phyloP scores from a whole-genome alignment of 37 sponge, comb jelly and placozoan species.

The Mnemiopsis leidyi region DNA sequence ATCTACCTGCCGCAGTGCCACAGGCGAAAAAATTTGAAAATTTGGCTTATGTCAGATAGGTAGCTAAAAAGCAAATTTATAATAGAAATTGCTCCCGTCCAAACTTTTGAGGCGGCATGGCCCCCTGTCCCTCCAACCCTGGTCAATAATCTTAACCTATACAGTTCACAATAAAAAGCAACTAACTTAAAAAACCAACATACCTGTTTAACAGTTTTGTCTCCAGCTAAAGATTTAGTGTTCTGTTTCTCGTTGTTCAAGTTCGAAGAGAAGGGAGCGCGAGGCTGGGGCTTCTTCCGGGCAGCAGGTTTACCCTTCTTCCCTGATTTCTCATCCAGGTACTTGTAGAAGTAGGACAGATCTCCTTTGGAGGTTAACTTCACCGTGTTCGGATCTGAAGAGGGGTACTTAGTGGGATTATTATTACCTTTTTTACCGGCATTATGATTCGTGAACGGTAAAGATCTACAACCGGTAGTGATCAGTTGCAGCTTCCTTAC shows the following conservation, averaged over 20 bases:
- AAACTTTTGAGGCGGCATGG: too few species aligned
- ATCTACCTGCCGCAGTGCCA: too few species aligned
- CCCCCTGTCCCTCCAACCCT: too few species aligned
- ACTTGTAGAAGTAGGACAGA: conserved; percentile 84
- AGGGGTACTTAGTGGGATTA: neutral
- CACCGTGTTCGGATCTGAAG: conserved; percentile 79
- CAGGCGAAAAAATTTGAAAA: too few species aligned
- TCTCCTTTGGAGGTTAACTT: conserved; percentile 91
- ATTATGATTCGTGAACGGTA: neutral
- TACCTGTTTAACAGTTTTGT: conserved; percentile 85
- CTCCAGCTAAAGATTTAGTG: conserved; percentile 75
- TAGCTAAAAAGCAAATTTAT: too few species aligned
- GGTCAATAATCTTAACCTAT: too few species aligned
- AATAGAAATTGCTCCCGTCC: too few species aligned
- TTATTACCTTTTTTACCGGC: neutral
- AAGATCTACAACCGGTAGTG: neutral
- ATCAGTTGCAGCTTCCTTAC: neutral
- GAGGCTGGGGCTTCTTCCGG: conserved; percentile 67
- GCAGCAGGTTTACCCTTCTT: conserved; percentile 67
- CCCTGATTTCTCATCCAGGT: conserved; percentile 68
- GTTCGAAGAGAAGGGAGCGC: conserved; percentile 13
- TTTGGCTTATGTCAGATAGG: too few species aligned
- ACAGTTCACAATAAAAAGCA: too few species aligned
- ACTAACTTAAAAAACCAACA: too few species aligned
- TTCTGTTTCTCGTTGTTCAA: conserved; percentile 67